Percentiles rank a stretch among this genome's conserved stretches.
Conservation (phyloP, 2,113 vertebrate species). For the Cyrtonyx montezumae region DNA sequence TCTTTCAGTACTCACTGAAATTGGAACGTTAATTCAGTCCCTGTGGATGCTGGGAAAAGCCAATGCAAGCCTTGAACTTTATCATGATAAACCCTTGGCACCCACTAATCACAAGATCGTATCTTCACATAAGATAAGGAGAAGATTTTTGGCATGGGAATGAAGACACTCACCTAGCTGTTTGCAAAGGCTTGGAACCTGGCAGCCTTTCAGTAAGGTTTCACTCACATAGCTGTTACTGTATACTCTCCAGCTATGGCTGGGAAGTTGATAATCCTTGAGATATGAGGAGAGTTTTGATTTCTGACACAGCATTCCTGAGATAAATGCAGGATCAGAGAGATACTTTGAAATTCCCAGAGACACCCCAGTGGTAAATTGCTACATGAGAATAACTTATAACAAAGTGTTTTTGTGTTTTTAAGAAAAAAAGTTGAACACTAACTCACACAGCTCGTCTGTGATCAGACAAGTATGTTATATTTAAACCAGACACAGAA, state of each 20-base stretch:
- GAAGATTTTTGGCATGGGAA: constrained; percentile 78
- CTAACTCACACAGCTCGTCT: constrained; percentile 46
- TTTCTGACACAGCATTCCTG: constrained; percentile 99
- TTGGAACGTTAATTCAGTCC: constrained; percentile 52
- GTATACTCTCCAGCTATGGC: constrained; percentile 91
- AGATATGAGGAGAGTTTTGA: constrained; percentile 97
- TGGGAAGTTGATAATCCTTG: constrained; percentile 94
- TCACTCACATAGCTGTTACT: constrained; percentile 87
- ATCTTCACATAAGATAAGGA: constrained; percentile 83
- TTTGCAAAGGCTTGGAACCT: constrained; percentile 77
- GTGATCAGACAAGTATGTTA: constrained; percentile 75
- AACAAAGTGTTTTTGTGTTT: constrained; percentile 53
- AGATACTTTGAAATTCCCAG: constrained; percentile 90
- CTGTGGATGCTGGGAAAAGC: constrained; percentile 63
- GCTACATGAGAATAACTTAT: constrained; percentile 74
- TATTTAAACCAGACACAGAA: constrained; percentile 83
- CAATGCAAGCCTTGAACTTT: constrained; percentile 73
- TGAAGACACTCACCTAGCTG: constrained; percentile 78
- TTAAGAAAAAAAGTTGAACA: constrained; percentile 19
- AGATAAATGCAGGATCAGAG: constrained; percentile 97
- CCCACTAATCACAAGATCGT: constrained; percentile 79
- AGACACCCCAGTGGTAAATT: constrained; percentile 72
- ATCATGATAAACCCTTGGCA: constrained; percentile 83
- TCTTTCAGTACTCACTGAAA: background rate
- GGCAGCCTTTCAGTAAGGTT: constrained; percentile 79